Conservation (phyloP, 2,888 invertebrate species). For the Epirrita christyi region DNA sequence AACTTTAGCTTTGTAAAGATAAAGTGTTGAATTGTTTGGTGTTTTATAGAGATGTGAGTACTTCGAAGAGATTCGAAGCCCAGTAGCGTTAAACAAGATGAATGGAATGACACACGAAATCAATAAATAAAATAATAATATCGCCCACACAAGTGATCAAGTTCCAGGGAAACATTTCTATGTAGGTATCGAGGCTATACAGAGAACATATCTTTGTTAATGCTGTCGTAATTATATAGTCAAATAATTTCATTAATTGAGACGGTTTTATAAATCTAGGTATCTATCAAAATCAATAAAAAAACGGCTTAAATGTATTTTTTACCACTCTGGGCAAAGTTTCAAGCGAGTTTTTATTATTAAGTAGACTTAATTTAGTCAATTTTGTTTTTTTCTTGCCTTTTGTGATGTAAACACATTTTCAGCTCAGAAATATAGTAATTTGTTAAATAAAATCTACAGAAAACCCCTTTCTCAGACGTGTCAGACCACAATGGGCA, state of each 20-base stretch:
- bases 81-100: slow-evolving; percentile 70
- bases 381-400: not conserved
- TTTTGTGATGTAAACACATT: not conserved
- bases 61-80: slow-evolving; percentile 60
- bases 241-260: too few species aligned
- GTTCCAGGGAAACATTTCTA: not conserved
- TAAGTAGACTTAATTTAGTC: too few species aligned
- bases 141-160: slow-evolving; percentile 64
- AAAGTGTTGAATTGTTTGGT: slow-evolving; percentile 43
- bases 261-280: too few species aligned
- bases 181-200: too few species aligned
- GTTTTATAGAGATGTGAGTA: slow-evolving; percentile 20
- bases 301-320: too few species aligned
- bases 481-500: slow-evolving; percentile 56
- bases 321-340: too few species aligned
- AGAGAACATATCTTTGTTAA: too few species aligned
- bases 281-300: too few species aligned
- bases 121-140: slow-evolving; percentile 58
- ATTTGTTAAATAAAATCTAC: slow-evolving; percentile 3
- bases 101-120: slow-evolving; percentile 68
- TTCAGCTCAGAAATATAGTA: not conserved
- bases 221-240: too few species aligned
- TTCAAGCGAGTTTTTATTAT: too few species aligned
- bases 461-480: slow-evolving; percentile 23
- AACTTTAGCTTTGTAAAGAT: slow-evolving; percentile 36